These are phyloP conservation scores for Pelodiscus sinensis DNA, from an alignment of 2,113 vertebrate genomes.

Conservation along the genomic window DNA sequence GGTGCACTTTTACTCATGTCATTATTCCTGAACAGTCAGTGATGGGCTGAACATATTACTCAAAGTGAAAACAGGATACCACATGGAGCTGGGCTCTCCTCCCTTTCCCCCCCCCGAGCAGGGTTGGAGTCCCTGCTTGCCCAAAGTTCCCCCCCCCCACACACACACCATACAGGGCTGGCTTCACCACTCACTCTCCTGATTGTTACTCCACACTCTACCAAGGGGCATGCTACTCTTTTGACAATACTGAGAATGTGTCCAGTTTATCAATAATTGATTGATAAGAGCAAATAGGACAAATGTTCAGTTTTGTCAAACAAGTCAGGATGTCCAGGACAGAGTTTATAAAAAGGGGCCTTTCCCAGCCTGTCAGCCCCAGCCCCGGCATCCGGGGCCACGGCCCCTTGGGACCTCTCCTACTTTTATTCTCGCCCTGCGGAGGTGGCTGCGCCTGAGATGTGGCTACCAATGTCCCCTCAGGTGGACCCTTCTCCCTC, in stretches of 20 bases:
- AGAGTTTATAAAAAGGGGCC: not conserved
- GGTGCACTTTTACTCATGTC: not conserved
- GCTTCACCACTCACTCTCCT: not conserved
- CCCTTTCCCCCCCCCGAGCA: not conserved
- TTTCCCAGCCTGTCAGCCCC: not conserved
- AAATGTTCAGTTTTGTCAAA: not conserved
- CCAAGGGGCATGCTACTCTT: too few relatives aligned
- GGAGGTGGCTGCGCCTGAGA: too few relatives aligned
- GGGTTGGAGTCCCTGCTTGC: not conserved
- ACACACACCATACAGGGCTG: not conserved
- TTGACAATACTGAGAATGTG: not conserved
- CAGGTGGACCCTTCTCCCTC: too few relatives aligned
- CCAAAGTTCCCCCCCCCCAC: too few relatives aligned
- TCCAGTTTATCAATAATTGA: not conserved
- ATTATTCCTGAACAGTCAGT: not conserved
- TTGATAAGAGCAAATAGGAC: not conserved
- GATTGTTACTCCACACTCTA: not conserved
- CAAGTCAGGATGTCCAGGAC: not conserved
- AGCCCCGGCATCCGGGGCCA: too few relatives aligned
- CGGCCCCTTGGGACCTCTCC: too few relatives aligned
- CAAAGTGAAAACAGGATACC: not conserved
- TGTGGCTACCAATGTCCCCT: too few relatives aligned
- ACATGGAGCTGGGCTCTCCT: not conserved
- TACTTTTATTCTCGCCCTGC: too few relatives aligned
- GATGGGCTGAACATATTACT: not conserved